These are phyloP conservation scores for Macroramphosus scolopax DNA, from an alignment of 2,797 vertebrate genomes.

Conservation along the genomic window DNA sequence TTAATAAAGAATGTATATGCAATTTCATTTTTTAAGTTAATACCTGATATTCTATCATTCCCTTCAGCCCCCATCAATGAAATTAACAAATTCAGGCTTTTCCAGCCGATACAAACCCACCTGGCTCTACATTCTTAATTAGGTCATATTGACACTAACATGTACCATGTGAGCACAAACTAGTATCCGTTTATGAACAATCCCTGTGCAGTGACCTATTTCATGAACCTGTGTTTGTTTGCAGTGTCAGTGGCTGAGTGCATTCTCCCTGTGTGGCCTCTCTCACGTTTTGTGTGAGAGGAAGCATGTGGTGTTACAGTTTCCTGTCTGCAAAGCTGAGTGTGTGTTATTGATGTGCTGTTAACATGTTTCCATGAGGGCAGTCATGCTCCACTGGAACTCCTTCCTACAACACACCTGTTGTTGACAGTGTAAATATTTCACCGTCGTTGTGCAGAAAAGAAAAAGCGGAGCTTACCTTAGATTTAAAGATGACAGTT, in stretches of 20 bases:
- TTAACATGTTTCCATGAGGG: constrained; percentile 52
- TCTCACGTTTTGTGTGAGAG: constrained; percentile 42
- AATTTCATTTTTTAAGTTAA: too few relatives aligned
- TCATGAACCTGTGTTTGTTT: too few relatives aligned
- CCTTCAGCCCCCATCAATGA: too few relatives aligned
- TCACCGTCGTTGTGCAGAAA: background rate
- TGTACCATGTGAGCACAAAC: too few relatives aligned
- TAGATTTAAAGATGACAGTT: background rate
- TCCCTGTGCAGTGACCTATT: too few relatives aligned
- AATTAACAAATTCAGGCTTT: too few relatives aligned
- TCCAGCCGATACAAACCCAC: too few relatives aligned
- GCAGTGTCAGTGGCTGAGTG: background rate
- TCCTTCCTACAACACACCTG: constrained; percentile 55
- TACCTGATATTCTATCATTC: too few relatives aligned
- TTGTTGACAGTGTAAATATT: constrained; percentile 46
- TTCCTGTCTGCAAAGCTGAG: constrained; percentile 48
- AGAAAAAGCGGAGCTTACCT: constrained; percentile 10
- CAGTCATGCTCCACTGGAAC: constrained; percentile 33
- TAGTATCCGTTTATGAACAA: too few relatives aligned
- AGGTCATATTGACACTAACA: too few relatives aligned
- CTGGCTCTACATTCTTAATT: too few relatives aligned
- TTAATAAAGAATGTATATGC: too few relatives aligned
- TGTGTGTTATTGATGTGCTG: constrained; percentile 60
- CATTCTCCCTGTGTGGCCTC: constrained; percentile 62
- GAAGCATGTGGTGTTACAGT: constrained; percentile 54